Evolutionary conservation across 2,888 invertebrate species (phyloP), one percentile per base, ranked within the genome.

Genomic region (Drosophila nr. medialis): DNA sequence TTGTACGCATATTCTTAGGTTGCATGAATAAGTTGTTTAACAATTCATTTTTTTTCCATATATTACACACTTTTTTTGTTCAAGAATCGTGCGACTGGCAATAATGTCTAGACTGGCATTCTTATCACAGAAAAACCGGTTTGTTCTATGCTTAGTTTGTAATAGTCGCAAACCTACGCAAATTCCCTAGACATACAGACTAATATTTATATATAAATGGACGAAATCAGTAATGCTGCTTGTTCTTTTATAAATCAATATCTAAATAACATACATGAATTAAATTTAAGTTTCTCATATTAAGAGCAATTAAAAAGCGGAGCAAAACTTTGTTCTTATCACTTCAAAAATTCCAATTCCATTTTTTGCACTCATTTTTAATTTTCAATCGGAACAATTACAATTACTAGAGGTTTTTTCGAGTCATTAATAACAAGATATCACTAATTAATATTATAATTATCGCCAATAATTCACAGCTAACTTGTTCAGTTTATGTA

Each of bases 1-100:
- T 86, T 55, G 88, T 75, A 68, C 88, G 73, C 77, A 72, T 27
- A 32, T 86, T 90, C 90, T 75, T 54, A 51, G 48, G 56, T 63
- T 30, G 70, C 2, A 11, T n/a, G 34, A 53, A 40, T 48, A 34
- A 34, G 21, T 54, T 56, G 29, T 42, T 42, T 42, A 49, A 34
- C 49, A 38, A 55, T 38, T 30, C n/a, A 27, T 32, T 70, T 27
- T 36, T 29, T 7, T 32, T 29, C 3, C 15, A n/a, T 11, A 27
- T 27, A 49, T 63, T 64, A 56, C 60, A 64, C 66, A 21, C 13
- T 34, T 24, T 40, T 34, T 40, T 10, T 40, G 10, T 6, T 15
- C 15, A 18, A n/a, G 15, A 50, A 68, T 64, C 67, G n/a, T n/a
- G n/a, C n/a, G n/a, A n/a, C n/a, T n/a, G n/a, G n/a, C n/a, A n/a